phyloP scores from a whole-genome alignment of 2,888 invertebrate species.

The Ischnus inquisitorius region DNA sequence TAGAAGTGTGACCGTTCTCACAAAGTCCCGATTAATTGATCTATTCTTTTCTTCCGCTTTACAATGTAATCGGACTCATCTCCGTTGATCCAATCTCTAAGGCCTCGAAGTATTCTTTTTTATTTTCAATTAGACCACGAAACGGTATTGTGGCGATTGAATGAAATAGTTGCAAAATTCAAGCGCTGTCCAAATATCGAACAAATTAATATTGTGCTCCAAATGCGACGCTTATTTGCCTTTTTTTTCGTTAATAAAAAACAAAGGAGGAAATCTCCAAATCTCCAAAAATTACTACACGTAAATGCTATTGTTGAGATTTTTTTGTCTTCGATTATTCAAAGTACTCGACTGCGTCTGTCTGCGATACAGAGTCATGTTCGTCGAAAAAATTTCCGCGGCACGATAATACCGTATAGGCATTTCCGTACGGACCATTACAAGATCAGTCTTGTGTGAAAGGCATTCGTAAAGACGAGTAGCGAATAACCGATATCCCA shows the following conservation, averaged over 20 bases:
- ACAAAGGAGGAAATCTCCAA: background rate
- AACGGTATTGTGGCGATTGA: background rate
- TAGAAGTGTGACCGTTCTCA: conserved; percentile 26
- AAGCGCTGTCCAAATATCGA: background rate
- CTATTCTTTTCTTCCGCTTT: background rate
- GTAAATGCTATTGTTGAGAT: background rate
- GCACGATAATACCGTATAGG: conserved; percentile 42
- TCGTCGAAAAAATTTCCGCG: background rate
- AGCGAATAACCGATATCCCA: conserved; percentile 60
- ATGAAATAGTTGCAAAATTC: background rate
- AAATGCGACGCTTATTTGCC: background rate
- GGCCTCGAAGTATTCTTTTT: conserved; percentile 63
- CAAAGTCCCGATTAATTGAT: conserved; percentile 3
- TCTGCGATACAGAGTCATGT: background rate
- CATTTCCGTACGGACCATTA: conserved; percentile 52
- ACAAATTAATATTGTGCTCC: background rate
- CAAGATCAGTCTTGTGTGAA: conserved; percentile 70
- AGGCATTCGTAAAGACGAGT: conserved; percentile 66
- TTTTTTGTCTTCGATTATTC: conserved; percentile 9
- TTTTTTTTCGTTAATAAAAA: background rate
- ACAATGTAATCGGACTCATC: conserved; percentile 33
- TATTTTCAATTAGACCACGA: conserved; percentile 50
- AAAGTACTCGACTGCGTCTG: background rate
- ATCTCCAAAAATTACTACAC: background rate
- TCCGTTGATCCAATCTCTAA: conserved; percentile 63